Conservation (phyloP, 2,888 invertebrate genomes). For the Epinotia brunnichana region DNA sequence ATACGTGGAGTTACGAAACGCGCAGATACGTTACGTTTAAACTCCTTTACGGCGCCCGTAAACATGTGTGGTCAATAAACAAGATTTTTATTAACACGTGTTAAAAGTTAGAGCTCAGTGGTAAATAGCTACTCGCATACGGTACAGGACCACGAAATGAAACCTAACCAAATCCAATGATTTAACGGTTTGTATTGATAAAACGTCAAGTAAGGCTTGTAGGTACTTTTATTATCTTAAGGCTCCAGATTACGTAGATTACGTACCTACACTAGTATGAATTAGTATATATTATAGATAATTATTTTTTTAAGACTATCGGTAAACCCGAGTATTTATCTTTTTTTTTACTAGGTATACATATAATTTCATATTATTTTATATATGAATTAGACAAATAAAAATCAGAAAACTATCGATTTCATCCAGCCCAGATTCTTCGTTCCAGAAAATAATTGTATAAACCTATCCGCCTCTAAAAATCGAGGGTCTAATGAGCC, state of each 20-base stretch:
- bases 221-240: neutral
- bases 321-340: no score
- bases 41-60: constrained; percentile 19
- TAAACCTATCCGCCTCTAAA: constrained; percentile 21
- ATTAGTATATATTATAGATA: no score
- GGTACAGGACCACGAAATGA: neutral
- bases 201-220: neutral
- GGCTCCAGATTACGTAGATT: no score
- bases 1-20: constrained; percentile 20
- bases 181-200: neutral
- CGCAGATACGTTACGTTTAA: constrained; percentile 22
- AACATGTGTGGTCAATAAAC: constrained; percentile 2
- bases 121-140: neutral
- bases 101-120: constrained; percentile 8
- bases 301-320: no score
- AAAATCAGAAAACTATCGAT: neutral
- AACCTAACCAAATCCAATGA: neutral
- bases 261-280: no score
- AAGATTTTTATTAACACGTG: constrained; percentile 13
- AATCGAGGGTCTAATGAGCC: constrained; percentile 38
- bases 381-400: neutral
- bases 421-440: neutral
- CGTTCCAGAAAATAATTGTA: neutral
- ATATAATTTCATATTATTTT: no score
- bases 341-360: no score